Conservation (phyloP, 2,888 invertebrate species). For the Lapara coniferarum region DNA sequence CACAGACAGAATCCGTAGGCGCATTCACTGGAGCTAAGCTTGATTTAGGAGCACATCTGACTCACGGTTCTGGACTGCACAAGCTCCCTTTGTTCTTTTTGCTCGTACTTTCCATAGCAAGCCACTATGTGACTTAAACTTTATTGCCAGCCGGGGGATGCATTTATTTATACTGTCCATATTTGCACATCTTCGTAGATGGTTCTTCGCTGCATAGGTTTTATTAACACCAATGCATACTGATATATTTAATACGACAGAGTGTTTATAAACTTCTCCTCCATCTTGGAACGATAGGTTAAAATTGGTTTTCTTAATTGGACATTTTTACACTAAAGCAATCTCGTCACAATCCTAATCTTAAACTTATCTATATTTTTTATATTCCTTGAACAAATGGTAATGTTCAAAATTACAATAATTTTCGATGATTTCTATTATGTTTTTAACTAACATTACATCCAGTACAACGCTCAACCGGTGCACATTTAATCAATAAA, state of each 20-base stretch:
- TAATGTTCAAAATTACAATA: too few species aligned
- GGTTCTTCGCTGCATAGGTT: neutral
- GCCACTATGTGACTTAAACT: slow-evolving; percentile 30
- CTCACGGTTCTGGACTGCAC: slow-evolving; percentile 12
- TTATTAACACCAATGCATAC: neutral
- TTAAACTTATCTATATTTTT: too few species aligned
- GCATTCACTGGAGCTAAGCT: slow-evolving; percentile 1
- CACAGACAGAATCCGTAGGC: slow-evolving; percentile 8
- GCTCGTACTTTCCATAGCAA: slow-evolving; percentile 11
- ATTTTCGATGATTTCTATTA: too few species aligned
- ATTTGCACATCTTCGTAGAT: neutral
- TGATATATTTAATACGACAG: neutral
- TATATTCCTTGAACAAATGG: too few species aligned
- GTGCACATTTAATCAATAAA: too few species aligned
- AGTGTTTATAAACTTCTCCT: neutral
- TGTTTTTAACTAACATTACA: too few species aligned
- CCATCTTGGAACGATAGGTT: too few species aligned
- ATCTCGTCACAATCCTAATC: too few species aligned
- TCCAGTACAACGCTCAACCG: too few species aligned
- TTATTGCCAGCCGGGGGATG: slow-evolving; percentile 30
- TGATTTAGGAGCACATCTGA: slow-evolving; percentile 19
- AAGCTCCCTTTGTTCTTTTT: slow-evolving; percentile 19
- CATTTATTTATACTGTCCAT: slow-evolving; percentile 16
- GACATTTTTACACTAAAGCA: too few species aligned
- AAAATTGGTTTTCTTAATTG: too few species aligned